Percentiles rank a stretch among this genome's conserved stretches.
phyloP scores from a whole-genome alignment of 1,140 invertebrate species.

The Drusus annulatus region DNA sequence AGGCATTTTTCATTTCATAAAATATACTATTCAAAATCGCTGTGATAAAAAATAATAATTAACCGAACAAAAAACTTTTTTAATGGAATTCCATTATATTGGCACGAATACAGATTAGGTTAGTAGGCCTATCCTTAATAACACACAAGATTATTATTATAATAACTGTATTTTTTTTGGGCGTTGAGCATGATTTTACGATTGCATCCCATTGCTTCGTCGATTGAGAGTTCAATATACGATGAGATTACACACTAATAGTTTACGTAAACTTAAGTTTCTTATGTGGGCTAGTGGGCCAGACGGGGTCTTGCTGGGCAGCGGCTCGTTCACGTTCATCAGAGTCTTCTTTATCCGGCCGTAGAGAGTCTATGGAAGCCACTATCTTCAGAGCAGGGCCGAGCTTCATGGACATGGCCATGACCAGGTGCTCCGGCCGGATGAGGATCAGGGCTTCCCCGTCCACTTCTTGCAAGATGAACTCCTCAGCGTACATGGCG shows the following conservation, averaged over 20 bases:
- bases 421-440: constrained; percentile 96
- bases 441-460: constrained; percentile 94
- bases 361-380: constrained; percentile 85
- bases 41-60: too few relatives aligned
- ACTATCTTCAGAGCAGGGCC: constrained; percentile 96
- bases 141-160: not conserved
- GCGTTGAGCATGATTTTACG: constrained; percentile 7
- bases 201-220: not conserved
- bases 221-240: not conserved
- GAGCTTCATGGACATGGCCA: constrained; percentile 94
- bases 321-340: constrained; percentile 38
- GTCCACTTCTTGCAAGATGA: constrained; percentile 95
- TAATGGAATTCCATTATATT: too few relatives aligned
- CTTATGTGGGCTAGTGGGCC: constrained; percentile 47
- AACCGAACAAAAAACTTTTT: too few relatives aligned
- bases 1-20: too few relatives aligned
- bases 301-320: constrained; percentile 36
- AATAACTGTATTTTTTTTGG: too few relatives aligned
- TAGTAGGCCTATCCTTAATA: not conserved
- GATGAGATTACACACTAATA: constrained; percentile 12
- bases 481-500: constrained; percentile 94
- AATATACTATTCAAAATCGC: too few relatives aligned
- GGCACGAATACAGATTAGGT: too few relatives aligned
- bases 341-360: constrained; percentile 69
- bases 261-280: constrained; percentile 49